A percentile compares a stretch with the other conserved stretches of the same genome.
phyloP scores from a whole-genome alignment of 2,113 vertebrate genomes.

The Ceratotherium simum region DNA sequence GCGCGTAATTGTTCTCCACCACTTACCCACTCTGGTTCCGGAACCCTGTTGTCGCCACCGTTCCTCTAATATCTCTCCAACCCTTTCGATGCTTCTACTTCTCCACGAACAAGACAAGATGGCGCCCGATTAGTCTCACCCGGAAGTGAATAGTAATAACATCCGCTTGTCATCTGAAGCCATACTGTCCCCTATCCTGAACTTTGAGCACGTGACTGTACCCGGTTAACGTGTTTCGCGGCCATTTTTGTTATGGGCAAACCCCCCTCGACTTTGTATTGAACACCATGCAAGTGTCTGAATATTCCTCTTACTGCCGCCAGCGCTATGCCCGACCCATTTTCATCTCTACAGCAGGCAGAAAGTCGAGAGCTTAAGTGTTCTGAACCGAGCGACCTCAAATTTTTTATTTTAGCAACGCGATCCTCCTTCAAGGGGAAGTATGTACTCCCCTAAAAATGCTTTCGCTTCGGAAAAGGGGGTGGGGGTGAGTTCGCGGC shows the following conservation, averaged over 20 bases:
- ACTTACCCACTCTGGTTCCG: constrained; percentile 71
- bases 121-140: constrained; percentile 81
- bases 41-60: constrained; percentile 67
- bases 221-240: accelerated
- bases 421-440: neutral
- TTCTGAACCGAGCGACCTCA: neutral
- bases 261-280: accelerated
- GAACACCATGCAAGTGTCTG: accelerated
- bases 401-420: neutral
- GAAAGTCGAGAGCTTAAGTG: neutral
- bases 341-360: neutral
- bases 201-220: accelerated
- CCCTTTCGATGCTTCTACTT: constrained; percentile 81
- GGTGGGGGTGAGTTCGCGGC: neutral
- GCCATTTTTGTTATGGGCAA: constrained; percentile 84
- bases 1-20: neutral
- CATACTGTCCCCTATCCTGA: neutral
- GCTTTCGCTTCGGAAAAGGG: neutral
- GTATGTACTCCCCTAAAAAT: neutral
- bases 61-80: constrained; percentile 71
- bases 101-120: constrained; percentile 89
- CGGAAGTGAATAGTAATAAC: constrained; percentile 84
- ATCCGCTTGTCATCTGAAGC: constrained; percentile 77
- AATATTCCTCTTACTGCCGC: neutral
- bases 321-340: neutral